Evolutionary conservation across 2,113 vertebrate species (phyloP).

Genomic region (Benitochromis conjunctus): DNA sequence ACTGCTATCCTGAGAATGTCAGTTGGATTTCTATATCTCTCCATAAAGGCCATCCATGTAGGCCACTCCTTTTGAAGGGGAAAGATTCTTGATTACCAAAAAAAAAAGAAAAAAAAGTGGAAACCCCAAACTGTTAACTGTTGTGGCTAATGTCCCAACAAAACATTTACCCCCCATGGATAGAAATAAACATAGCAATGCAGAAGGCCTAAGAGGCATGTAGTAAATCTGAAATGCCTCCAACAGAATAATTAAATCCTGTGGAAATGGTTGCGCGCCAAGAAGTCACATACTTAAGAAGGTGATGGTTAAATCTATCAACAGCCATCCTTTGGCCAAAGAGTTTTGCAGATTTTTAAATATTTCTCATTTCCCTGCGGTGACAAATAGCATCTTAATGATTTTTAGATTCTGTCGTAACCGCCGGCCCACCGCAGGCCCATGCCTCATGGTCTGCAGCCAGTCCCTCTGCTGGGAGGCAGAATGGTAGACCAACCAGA

Average conservation of each 20-base stretch:
- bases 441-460: conserved; percentile 10
- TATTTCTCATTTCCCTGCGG: conserved; percentile 34
- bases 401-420: neutral
- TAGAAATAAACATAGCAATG: conserved; percentile 37
- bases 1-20: conserved; percentile 65
- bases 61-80: conserved; percentile 28
- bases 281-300: conserved; percentile 4
- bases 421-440: neutral
- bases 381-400: conserved; percentile 21
- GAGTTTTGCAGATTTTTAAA: conserved; percentile 12
- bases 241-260: conserved; percentile 42
- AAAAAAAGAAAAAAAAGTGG: conserved; percentile 1
- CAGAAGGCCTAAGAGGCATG: conserved; percentile 13
- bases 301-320: conserved; percentile 21
- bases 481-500: conserved; percentile 35
- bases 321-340: neutral
- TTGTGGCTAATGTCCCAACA: conserved; percentile 45
- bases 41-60: neutral
- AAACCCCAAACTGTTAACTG: conserved; percentile 27
- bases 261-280: conserved; percentile 7
- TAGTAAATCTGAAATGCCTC: conserved; percentile 25
- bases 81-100: conserved; percentile 6
- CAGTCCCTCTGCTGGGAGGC: conserved; percentile 28
- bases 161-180: conserved; percentile 53
- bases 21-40: conserved; percentile 51